Conservation (phyloP, 2,888 invertebrate genomes). For the Xestoiulus laeticollis region DNA sequence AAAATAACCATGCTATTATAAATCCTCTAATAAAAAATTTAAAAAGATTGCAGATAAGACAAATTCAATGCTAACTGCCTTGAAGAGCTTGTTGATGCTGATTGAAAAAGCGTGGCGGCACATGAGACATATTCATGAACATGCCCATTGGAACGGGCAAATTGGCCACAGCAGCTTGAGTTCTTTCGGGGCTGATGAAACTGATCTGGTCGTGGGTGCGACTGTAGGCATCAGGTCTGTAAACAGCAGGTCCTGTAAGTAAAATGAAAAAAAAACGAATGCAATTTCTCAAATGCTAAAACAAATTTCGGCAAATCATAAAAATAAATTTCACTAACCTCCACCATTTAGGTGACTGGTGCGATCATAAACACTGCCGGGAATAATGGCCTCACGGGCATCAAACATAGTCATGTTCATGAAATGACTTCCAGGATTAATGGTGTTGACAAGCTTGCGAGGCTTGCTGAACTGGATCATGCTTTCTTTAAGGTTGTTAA, state of each 20-base stretch:
- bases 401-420: conserved; percentile 98
- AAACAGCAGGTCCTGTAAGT: conserved; percentile 46
- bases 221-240: conserved; percentile 70
- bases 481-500: conserved; percentile 96
- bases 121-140: conserved; percentile 88
- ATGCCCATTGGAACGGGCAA: conserved; percentile 93
- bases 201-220: conserved; percentile 87
- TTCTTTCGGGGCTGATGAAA: conserved; percentile 84
- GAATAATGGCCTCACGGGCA: conserved; percentile 93
- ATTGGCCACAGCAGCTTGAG: conserved; percentile 71
- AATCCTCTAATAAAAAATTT: not conserved
- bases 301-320: not conserved
- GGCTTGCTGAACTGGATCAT: conserved; percentile 97
- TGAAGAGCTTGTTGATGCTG: conserved; percentile 73
- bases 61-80: conserved; percentile 58
- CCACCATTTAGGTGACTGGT: conserved; percentile 67
- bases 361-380: conserved; percentile 91
- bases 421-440: conserved; percentile 96
- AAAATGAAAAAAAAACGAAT: not conserved
- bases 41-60: not conserved
- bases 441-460: conserved; percentile 90
- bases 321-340: conserved; percentile 5
- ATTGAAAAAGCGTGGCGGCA: conserved; percentile 79
- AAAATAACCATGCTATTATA: not conserved
- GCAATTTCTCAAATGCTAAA: not conserved